Conservation (phyloP, 2,888 invertebrate species). For the Hedya salicella region DNA sequence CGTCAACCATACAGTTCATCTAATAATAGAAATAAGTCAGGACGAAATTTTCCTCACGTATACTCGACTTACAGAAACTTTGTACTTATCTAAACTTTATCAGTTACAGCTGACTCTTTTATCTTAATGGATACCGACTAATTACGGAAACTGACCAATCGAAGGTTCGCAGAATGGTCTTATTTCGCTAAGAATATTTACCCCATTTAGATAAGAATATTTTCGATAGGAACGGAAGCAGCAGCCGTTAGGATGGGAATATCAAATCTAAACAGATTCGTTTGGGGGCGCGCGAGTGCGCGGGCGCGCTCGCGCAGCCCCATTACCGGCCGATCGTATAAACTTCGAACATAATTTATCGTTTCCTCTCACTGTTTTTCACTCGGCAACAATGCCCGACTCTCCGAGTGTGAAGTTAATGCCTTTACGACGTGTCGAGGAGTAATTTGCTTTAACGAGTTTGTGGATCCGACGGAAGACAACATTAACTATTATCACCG, state of each 20-base stretch:
- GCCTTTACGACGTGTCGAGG: slow-evolving; percentile 75
- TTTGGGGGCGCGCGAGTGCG: slow-evolving; percentile 56
- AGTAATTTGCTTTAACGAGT: slow-evolving; percentile 72
- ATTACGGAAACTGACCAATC: slow-evolving; percentile 20
- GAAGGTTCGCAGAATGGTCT: slow-evolving; percentile 1
- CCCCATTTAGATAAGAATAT: slow-evolving; percentile 35
- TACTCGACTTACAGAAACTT: not conserved
- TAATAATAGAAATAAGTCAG: not conserved
- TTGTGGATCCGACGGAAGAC: slow-evolving; percentile 55
- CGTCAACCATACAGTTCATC: not conserved
- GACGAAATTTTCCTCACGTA: no score
- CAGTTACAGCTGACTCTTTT: not conserved
- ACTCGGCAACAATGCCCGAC: slow-evolving; percentile 75
- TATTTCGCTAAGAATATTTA: slow-evolving; percentile 36
- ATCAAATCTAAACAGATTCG: slow-evolving; percentile 46
- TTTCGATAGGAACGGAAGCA: slow-evolving; percentile 43
- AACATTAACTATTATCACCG: slow-evolving; percentile 51
- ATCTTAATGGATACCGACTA: not conserved
- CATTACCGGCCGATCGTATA: slow-evolving; percentile 79
- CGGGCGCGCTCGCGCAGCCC: slow-evolving; percentile 63
- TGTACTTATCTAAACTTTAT: not conserved
- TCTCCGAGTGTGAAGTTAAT: slow-evolving; percentile 71
- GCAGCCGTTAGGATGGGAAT: slow-evolving; percentile 37
- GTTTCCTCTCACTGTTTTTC: slow-evolving; percentile 81
- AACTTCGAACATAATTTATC: slow-evolving; percentile 82